Percentiles rank a stretch among this genome's conserved stretches.
Conservation (phyloP, 2,797 vertebrate genomes). For the Phrynocephalus guinanensis region DNA sequence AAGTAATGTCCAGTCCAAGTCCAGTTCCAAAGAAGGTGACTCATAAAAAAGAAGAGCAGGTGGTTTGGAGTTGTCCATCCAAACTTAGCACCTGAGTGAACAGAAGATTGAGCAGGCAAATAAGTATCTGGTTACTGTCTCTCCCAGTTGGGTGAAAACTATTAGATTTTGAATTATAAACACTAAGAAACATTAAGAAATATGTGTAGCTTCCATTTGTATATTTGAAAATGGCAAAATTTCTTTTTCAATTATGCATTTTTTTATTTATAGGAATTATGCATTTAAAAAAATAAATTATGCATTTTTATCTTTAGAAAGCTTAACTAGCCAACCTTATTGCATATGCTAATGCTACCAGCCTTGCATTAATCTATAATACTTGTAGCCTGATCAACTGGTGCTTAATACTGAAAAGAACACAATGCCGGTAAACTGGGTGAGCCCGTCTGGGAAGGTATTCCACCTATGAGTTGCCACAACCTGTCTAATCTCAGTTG, state of each 20-base stretch:
- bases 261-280: too few relatives aligned
- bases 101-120: background rate
- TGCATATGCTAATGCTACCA: background rate
- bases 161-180: background rate
- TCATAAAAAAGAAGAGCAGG: background rate
- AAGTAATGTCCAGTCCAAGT: background rate
- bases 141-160: background rate
- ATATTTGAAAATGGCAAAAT: background rate
- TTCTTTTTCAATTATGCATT: background rate
- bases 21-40: background rate
- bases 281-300: background rate
- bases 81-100: background rate
- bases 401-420: background rate
- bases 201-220: background rate
- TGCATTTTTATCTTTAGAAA: background rate
- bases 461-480: background rate
- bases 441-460: background rate
- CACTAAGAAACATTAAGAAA: background rate
- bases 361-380: background rate
- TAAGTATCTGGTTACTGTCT: background rate
- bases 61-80: background rate
- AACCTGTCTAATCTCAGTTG: background rate
- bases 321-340: background rate
- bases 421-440: background rate
- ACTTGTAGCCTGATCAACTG: background rate